These are phyloP conservation scores for Seladonia tumulorum DNA, from an alignment of 2,888 invertebrate species.

Conservation along the genomic window DNA sequence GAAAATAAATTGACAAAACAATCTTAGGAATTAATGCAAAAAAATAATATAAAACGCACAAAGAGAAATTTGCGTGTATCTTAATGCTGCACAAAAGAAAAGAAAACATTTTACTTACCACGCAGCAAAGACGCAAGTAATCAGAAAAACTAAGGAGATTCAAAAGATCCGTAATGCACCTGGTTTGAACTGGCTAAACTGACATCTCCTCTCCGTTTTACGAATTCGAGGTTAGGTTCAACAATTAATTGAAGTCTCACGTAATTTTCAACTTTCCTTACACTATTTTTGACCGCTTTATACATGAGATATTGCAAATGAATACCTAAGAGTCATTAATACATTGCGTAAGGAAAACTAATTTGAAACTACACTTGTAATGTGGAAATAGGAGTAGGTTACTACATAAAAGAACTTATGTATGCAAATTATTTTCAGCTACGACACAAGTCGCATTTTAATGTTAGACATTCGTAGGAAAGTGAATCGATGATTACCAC, in stretches of 20 bases:
- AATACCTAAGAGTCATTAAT: slow-evolving; percentile 55
- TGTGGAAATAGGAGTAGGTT: slow-evolving; percentile 28
- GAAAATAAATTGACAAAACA: slow-evolving; percentile 16
- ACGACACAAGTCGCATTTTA: slow-evolving; percentile 51
- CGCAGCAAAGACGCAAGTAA: slow-evolving; percentile 63
- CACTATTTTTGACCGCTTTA: slow-evolving; percentile 50
- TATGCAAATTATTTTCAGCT: slow-evolving; percentile 55
- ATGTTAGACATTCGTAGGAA: slow-evolving; percentile 38
- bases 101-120: slow-evolving; percentile 67
- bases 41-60: slow-evolving; percentile 3
- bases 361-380: slow-evolving; percentile 31
- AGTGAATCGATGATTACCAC: slow-evolving; percentile 43
- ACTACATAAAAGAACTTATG: slow-evolving; percentile 44
- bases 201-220: slow-evolving; percentile 75
- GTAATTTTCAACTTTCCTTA: slow-evolving; percentile 53
- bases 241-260: slow-evolving; percentile 76
- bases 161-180: slow-evolving; percentile 74
- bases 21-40: slow-evolving; percentile 20
- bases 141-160: slow-evolving; percentile 75
- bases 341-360: slow-evolving; percentile 25
- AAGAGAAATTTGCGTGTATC: slow-evolving; percentile 13
- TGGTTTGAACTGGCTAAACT: slow-evolving; percentile 75
- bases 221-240: slow-evolving; percentile 80
- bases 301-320: slow-evolving; percentile 56
- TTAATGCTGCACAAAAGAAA: neutral